These are phyloP conservation scores for Mimas tiliae DNA, from an alignment of 2,888 invertebrate genomes.

Conservation along the genomic window DNA sequence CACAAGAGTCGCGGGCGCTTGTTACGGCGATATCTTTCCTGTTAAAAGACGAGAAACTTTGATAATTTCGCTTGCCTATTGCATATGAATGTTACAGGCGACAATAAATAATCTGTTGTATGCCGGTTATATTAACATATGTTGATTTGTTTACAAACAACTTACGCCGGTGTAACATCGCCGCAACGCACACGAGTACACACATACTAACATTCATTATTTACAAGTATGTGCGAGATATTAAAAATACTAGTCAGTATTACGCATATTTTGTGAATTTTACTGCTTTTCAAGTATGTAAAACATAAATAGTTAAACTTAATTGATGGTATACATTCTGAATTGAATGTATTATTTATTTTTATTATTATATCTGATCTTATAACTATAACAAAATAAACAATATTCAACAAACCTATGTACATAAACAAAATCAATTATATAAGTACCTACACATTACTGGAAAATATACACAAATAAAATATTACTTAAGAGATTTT, in stretches of 20 bases:
- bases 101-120: slow-evolving; percentile 3
- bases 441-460: no score
- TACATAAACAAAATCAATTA: no score
- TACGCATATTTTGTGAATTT: no score
- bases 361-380: no score
- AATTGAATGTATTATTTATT: no score
- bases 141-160: slow-evolving; percentile 83
- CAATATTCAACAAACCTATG: no score
- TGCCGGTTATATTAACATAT: slow-evolving; percentile 55
- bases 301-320: no score
- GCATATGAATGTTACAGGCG: neutral
- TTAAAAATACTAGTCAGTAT: neutral
- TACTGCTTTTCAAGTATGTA: no score
- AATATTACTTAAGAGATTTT: no score
- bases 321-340: no score
- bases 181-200: slow-evolving; percentile 14
- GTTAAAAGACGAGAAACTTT: slow-evolving; percentile 38
- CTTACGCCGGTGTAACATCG: slow-evolving; percentile 61
- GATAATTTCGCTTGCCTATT: slow-evolving; percentile 39
- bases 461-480: no score
- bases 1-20: slow-evolving; percentile 41
- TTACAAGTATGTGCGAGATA: neutral
- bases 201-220: neutral
- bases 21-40: slow-evolving; percentile 46
- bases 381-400: no score